These are phyloP conservation scores for Thera obeliscata DNA, from an alignment of 2,888 invertebrate species.

Conservation along the genomic window DNA sequence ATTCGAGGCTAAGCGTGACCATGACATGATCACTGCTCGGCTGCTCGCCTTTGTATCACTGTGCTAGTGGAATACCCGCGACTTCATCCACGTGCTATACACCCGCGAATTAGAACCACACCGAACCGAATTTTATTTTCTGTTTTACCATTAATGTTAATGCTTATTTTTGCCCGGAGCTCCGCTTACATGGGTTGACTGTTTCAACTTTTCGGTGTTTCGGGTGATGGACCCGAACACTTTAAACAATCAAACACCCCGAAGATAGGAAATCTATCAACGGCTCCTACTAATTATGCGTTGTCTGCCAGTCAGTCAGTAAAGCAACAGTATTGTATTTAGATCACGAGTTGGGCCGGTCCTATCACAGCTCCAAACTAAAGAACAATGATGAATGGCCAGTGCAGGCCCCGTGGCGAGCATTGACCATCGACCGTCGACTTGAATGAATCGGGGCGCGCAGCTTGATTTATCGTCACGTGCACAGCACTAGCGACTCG, in stretches of 20 bases:
- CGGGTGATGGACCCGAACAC: neutral
- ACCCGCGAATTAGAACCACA: neutral
- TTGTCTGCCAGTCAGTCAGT: slow-evolving; percentile 7
- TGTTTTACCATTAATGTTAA: too few relatives aligned
- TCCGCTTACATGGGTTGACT: too few relatives aligned
- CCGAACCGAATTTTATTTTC: neutral
- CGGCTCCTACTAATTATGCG: neutral
- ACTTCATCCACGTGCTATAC: neutral
- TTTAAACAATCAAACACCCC: too few relatives aligned
- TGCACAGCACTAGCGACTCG: slow-evolving; percentile 37
- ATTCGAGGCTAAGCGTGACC: slow-evolving; percentile 33
- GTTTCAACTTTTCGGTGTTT: too few relatives aligned
- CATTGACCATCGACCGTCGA: slow-evolving; percentile 44
- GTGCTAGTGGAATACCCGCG: slow-evolving; percentile 9
- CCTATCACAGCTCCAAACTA: slow-evolving; percentile 35
- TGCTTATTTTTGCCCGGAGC: too few relatives aligned
- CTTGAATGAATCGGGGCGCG: slow-evolving; percentile 52
- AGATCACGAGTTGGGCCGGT: slow-evolving; percentile 26
- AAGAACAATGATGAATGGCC: slow-evolving; percentile 48
- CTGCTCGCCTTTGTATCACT: slow-evolving; percentile 28
- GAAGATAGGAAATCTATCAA: neutral
- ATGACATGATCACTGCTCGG: slow-evolving; percentile 33
- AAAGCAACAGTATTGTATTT: neutral
- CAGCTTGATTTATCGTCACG: slow-evolving; percentile 47
- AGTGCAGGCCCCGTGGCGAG: slow-evolving; percentile 34